These are phyloP conservation scores for Phenganax stokvisi DNA, from an alignment of 92 coral and sea anemone genomes.

Conservation along the genomic window DNA sequence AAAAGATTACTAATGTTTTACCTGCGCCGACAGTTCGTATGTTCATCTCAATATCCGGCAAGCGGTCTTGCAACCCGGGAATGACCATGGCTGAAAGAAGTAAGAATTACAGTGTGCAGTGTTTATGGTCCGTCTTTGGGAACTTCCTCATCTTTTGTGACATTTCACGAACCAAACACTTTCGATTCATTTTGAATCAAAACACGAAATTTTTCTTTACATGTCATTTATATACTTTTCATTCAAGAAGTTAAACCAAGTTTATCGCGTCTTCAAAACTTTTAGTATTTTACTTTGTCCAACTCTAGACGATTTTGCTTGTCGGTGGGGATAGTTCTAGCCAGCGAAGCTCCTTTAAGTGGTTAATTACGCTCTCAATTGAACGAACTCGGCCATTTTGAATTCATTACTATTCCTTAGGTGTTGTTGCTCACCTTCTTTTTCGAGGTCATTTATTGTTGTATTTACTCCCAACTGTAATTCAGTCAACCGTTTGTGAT, in stretches of 20 bases:
- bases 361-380: no score
- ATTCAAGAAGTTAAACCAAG: not conserved
- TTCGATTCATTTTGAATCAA: not conserved
- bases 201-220: not conserved
- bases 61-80: conserved; percentile 27
- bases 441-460: conserved; percentile 68
- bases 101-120: not conserved
- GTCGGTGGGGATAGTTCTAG: no score
- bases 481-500: conserved; percentile 64
- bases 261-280: no score
- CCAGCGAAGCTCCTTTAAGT: no score
- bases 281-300: no score
- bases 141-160: not conserved
- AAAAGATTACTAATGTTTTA: conserved; percentile 17
- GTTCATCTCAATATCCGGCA: conserved; percentile 35
- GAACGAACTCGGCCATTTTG: no score
- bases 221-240: not conserved
- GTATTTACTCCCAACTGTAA: conserved; percentile 67
- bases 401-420: no score
- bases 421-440: conserved; percentile 54
- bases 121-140: not conserved
- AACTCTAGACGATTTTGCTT: no score
- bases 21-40: conserved; percentile 59
- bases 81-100: conserved; percentile 10
- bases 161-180: no score